These are phyloP conservation scores for Cacoxenus indagator DNA, from an alignment of 2,888 invertebrate species.

Conservation along the genomic window DNA sequence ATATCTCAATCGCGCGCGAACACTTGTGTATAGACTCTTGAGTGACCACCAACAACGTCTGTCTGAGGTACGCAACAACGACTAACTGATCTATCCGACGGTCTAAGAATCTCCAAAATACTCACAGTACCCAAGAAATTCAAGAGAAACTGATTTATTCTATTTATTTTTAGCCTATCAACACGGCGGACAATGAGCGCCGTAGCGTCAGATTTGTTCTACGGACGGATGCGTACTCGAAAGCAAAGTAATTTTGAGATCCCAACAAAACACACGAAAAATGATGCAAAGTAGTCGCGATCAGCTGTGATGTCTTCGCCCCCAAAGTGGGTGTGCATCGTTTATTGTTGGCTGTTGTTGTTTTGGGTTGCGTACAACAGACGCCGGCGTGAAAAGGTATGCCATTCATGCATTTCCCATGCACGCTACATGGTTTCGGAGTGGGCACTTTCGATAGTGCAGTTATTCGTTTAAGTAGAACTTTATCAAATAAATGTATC, in stretches of 20 bases:
- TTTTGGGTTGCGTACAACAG: constrained; percentile 44
- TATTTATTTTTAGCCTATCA: constrained; percentile 4
- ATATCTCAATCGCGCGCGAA: not conserved
- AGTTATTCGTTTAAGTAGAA: too few species aligned
- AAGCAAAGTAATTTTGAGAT: not conserved
- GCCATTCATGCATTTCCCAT: not conserved
- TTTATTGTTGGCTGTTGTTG: constrained; percentile 38
- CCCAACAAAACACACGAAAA: not conserved
- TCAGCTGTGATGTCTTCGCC: constrained; percentile 2
- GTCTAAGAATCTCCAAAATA: constrained; percentile 15
- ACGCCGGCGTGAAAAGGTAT: too few species aligned
- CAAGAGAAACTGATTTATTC: not conserved
- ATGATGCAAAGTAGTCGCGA: not conserved
- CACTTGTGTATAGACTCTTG: not conserved
- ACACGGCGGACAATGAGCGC: not conserved
- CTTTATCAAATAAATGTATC: too few species aligned
- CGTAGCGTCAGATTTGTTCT: not conserved
- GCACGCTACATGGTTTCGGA: not conserved
- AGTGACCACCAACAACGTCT: not conserved
- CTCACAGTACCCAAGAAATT: constrained; percentile 5
- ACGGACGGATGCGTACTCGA: not conserved
- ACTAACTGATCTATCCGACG: constrained; percentile 11
- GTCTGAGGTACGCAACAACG: constrained; percentile 3
- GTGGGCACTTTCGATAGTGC: not conserved
- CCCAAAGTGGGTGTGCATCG: not conserved